Conservation (phyloP, 2,888 invertebrate genomes). For the Lordiphosa andalusiaca region DNA sequence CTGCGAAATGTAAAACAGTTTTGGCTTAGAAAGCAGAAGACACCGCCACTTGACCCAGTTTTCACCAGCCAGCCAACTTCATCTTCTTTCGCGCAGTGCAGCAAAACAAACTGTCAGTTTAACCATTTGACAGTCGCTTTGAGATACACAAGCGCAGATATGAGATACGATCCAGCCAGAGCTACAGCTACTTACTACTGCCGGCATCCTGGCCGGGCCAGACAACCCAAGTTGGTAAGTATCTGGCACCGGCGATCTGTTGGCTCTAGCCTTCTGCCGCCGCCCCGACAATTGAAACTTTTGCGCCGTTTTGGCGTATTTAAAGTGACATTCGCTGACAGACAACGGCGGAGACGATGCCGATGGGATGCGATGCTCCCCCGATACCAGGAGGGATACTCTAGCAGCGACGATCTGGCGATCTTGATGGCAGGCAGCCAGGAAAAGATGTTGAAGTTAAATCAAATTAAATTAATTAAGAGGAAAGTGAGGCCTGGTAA, state of each 20-base stretch:
- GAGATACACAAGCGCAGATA: slow-evolving; percentile 69
- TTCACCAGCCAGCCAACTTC: slow-evolving; percentile 33
- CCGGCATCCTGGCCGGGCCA: slow-evolving; percentile 38
- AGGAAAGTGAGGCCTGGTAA: slow-evolving; percentile 52
- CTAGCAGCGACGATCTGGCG: background rate
- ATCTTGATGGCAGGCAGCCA: slow-evolving; percentile 8
- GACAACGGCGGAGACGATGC: slow-evolving; percentile 39
- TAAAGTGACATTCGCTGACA: slow-evolving; percentile 74
- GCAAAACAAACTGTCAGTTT: slow-evolving; percentile 71
- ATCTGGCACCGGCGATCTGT: slow-evolving; percentile 38
- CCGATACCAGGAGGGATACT: background rate
- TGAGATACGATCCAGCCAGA: slow-evolving; percentile 61
- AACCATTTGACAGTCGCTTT: slow-evolving; percentile 73
- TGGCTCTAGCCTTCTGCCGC: slow-evolving; percentile 4
- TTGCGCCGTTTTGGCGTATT: slow-evolving; percentile 75
- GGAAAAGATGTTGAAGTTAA: slow-evolving; percentile 20
- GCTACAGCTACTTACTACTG: slow-evolving; percentile 26
- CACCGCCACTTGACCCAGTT: slow-evolving; percentile 59
- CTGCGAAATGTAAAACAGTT: slow-evolving; percentile 30
- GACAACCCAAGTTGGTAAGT: slow-evolving; percentile 20
- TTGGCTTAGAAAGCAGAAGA: slow-evolving; percentile 71
- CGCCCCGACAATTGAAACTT: slow-evolving; percentile 68
- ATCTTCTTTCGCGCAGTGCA: slow-evolving; percentile 28
- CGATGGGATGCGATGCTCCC: slow-evolving; percentile 26
- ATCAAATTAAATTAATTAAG: slow-evolving; percentile 63